A percentile compares a stretch with the other conserved stretches of the same genome.
Evolutionary conservation across 1,140 invertebrate species (phyloP).

Genomic region (Anastrepha ludens): DNA sequence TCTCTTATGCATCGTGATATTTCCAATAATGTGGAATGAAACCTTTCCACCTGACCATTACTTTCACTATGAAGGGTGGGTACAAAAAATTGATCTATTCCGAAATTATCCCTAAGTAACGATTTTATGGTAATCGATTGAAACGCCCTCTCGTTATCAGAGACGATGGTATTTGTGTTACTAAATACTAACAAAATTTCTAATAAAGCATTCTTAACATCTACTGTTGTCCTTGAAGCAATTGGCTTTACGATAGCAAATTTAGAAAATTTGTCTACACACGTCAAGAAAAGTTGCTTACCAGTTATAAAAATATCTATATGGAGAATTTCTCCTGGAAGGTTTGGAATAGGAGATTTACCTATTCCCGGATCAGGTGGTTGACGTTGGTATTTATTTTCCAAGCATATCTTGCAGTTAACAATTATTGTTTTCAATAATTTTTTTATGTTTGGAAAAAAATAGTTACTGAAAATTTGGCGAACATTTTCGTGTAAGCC

Average conservation of each 20-base stretch:
- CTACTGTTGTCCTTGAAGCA: conserved; percentile 29
- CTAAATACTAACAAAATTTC: not conserved
- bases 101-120: no score
- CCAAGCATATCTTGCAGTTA: conserved; percentile 19
- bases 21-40: no score
- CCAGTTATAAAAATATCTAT: not conserved
- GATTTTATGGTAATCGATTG: no score
- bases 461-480: conserved; percentile 23
- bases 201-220: conserved; percentile 35
- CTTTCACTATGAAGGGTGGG: no score
- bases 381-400: conserved; percentile 52
- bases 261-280: conserved; percentile 34
- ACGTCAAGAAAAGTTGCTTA: not conserved
- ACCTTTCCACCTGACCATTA: no score
- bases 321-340: conserved; percentile 36
- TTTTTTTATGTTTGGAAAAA: conserved; percentile 42
- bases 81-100: no score
- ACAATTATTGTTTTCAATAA: conserved; percentile 5
- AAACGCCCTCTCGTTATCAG: no score
- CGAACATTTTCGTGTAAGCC: conserved; percentile 16
- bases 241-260: conserved; percentile 27
- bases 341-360: conserved; percentile 35
- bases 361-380: conserved; percentile 39
- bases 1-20: no score
- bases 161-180: no score